Percentiles rank a stretch among this genome's conserved stretches.
phyloP scores from a whole-genome alignment of 2,888 invertebrate genomes.

The Caenorhabditis afra region DNA sequence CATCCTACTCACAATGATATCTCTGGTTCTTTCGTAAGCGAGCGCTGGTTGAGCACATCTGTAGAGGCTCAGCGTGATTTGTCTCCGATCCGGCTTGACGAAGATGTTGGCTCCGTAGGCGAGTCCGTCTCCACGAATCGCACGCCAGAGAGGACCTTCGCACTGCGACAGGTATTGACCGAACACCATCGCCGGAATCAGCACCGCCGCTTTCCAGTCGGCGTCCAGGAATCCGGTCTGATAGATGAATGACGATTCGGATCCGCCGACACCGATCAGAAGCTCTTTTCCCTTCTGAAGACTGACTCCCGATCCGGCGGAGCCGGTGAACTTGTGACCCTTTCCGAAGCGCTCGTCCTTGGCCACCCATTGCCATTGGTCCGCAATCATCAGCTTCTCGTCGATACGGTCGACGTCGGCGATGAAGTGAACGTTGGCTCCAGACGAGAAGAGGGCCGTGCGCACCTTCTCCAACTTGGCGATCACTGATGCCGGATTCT shows the following conservation, averaged over 20 bases:
- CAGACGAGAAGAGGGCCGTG: constrained; percentile 62
- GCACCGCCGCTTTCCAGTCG: constrained; percentile 85
- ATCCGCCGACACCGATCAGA: constrained; percentile 69
- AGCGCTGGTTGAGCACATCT: constrained; percentile 88
- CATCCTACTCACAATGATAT: constrained; percentile 85
- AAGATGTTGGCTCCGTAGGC: constrained; percentile 87
- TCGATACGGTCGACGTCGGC: constrained; percentile 63
- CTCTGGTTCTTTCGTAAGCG: constrained; percentile 88
- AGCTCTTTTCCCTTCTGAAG: constrained; percentile 50
- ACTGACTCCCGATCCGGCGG: constrained; percentile 48
- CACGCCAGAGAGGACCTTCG: constrained; percentile 84
- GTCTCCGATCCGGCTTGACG: constrained; percentile 84
- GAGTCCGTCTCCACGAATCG: constrained; percentile 90
- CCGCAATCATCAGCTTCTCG: constrained; percentile 38
- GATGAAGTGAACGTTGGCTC: constrained; percentile 73
- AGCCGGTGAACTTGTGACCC: constrained; percentile 40
- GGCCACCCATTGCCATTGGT: constrained; percentile 61
- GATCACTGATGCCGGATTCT: constrained; percentile 66
- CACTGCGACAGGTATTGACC: constrained; percentile 91
- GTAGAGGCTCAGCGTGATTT: constrained; percentile 87
- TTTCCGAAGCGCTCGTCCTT: constrained; percentile 50
- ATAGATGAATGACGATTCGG: constrained; percentile 71
- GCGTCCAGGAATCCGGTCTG: constrained; percentile 85
- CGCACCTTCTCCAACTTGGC: constrained; percentile 70
- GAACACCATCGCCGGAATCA: constrained; percentile 88